Base-by-base conservation (phyloP, 2,888 invertebrate species). In the Cynaeus angustus region DNA sequence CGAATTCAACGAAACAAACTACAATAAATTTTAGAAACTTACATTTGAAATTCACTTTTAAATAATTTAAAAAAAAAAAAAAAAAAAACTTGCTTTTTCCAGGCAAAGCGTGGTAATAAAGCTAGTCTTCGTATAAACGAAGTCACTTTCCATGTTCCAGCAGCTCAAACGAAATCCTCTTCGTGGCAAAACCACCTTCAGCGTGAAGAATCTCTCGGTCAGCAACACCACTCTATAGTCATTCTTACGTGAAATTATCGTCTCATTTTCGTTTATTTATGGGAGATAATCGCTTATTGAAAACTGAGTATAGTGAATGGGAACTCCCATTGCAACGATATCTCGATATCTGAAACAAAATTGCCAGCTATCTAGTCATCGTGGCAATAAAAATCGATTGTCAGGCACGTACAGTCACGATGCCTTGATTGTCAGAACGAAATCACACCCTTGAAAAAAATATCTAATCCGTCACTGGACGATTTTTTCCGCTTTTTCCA, bases 221-320 rank as follows among this genome's bases (percentile, higher is more conserved):
- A 8, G 28, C 46, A 37, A 28, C 21, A 46, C 52, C 45, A 56
- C 65, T 53, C 46, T 52, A 61, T 53, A 66, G 55, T 56, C 72
- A 72, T 65, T 69, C 66, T 72, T 71, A 71, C 72, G 72, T 72
- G 70, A 72, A 72, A 72, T 72, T 72, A 72, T 69, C 70, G 61
- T 62, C 72, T 72, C 66, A 66, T 72, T 71, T 68, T 72, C 58
- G 58, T 72, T 69, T 66, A 72, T 72, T 70, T 72, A 66, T 66
- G 58, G 50, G 62, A 71, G 67, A 68, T 71, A 72, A 72, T 72
- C 72, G 68, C 66, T 72, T 72, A 72, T 70, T 72, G 72, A 72
- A 70, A 70, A 72, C 66, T 59, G 53, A 43, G 68, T 71, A 56
- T 41, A 56, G 14, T 56, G 66, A 55, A 56, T 56, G 66, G 56